Base-by-base conservation (phyloP, 2,113 vertebrate genomes). In the Pomatorhinus ruficollis region DNA sequence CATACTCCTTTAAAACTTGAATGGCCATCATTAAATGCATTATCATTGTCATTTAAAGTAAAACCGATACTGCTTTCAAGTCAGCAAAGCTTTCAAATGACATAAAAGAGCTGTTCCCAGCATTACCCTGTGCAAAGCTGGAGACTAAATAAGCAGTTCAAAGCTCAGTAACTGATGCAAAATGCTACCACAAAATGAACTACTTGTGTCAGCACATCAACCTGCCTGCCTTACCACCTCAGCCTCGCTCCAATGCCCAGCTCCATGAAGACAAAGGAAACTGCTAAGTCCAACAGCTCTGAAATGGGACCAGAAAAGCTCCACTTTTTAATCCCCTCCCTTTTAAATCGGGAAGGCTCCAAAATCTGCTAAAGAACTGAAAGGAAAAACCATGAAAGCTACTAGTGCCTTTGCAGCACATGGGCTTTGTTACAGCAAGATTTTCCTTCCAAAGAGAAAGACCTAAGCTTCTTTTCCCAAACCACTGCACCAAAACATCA, bases 81-180 rank as follows among this genome's bases (percentile, higher is more conserved):
- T 96, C 92, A 92, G 89, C 76, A 95, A 85, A 87, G 75, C 89
- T 89, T 68, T 68, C 77, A 79, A 66, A 85, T 10, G 28, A 77
- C 77, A 96, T 78, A 90, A 64, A 96, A 96, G 83, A 90, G 81
- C 80, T 71, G 68, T 60, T 86, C 54, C 93, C 54, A 92, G 72
- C 96, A 91, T 89, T 89, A 96, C 57, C 65, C 93, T 93, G 92
- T 88, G 71, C 79, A 93, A 96, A 95, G 78, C 95, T 85, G 37
- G 85, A 93, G 78, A 96, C 66, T 70, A 97, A 97, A 93, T 77
- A 83, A 94, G 53, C 57, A 83, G 72, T 96, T 97, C 93, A 96
- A 93, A 97, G 93, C 87, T 97, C 95, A 96, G 27, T 47, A 87
- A 88, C 37, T 50, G 87, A 95, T 22, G 28, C 39, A 96, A 95